Percentiles rank a stretch among this genome's conserved stretches.
Evolutionary conservation across 2,797 vertebrate species (phyloP).

Genomic region (Schizothorax lantsangensis): DNA sequence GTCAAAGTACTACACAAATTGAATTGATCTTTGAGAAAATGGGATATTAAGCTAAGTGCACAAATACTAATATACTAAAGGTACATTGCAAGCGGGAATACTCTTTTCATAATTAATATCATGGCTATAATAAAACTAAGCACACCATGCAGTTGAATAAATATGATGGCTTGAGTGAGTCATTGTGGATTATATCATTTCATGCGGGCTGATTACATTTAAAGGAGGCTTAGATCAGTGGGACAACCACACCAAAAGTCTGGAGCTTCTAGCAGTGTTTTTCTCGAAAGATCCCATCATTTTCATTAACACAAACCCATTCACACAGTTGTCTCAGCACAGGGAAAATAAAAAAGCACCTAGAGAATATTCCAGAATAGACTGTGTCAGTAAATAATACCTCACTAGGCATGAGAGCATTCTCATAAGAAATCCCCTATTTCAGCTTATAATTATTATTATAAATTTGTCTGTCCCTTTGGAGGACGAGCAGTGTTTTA

Average conservation of each 20-base stretch:
- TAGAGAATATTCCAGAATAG: slow-evolving; percentile 25
- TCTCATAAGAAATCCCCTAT: slow-evolving; percentile 7
- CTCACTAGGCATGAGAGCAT: neutral
- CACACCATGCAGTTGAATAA: slow-evolving; percentile 6
- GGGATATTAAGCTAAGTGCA: slow-evolving; percentile 4
- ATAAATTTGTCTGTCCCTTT: neutral
- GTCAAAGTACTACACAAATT: neutral
- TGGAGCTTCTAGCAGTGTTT: neutral
- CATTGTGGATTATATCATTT: slow-evolving; percentile 40
- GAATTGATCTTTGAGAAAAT: neutral
- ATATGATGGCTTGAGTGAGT: slow-evolving; percentile 39
- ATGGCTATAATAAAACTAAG: slow-evolving; percentile 25
- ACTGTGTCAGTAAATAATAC: slow-evolving; percentile 6
- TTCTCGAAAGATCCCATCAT: neutral
- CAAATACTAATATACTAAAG: slow-evolving; percentile 1
- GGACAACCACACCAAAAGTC: slow-evolving; percentile 19
- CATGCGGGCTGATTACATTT: slow-evolving; percentile 3
- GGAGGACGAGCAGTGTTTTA: neutral
- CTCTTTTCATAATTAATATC: slow-evolving; percentile 43
- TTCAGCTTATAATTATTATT: neutral
- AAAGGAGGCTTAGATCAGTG: slow-evolving; percentile 21
- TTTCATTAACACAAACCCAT: slow-evolving; percentile 1
- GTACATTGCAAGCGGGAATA: neutral
- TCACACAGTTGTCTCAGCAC: neutral
- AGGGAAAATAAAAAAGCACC: slow-evolving; percentile 21